Evolutionary conservation across 1,140 invertebrate species (phyloP), one percentile per base, ranked within the genome.

Genomic region (Lysiphlebus fabarum): DNA sequence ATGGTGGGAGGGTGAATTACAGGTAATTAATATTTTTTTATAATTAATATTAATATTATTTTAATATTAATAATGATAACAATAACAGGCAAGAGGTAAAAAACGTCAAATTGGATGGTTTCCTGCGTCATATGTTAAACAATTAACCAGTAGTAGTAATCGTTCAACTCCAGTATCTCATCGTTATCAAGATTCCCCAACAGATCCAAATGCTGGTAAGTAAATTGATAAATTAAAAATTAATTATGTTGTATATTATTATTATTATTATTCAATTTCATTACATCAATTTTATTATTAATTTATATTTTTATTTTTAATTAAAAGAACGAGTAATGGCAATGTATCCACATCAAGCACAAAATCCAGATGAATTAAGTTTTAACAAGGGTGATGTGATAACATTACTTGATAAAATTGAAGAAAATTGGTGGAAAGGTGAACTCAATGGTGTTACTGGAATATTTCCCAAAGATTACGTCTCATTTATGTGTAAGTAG

Each of bases 1-100:
- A 17, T 99, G 96, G 96, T 99, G 97, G 97, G 96, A 99, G 84
- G 97, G 97, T 48, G 97, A 99, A 80, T 79, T 99, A 33, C 95
- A 98, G 81, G 93, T 81, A 56, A 48, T 36, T 58, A 37, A 34
- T 40, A 12, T 49, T 53, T 53, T 8, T 54, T 40, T 43, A 42
- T 17, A 14, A 49, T 7, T 26, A 38, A 48, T n/a, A 53, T 37
- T 14, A 12, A 58, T 51, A 48, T 43, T 62, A 54, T 61, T 58
- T 26, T 62, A 34, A 38, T 6, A 34, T 53, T 53, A 53, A 6
- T 37, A n/a, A n/a, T n/a, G n/a, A n/a, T n/a, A n/a, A n/a, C n/a
- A n/a, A 61, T 53, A 59, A 65, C 66, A 89, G 86, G 86, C 92
- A 10, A 93, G 96, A 76, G 96, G 96, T n/a, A 89, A 94, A 65